Percentiles rank a stretch among this genome's conserved stretches.
phyloP scores from a whole-genome alignment of 2,888 invertebrate species.

The Mimas tiliae region DNA sequence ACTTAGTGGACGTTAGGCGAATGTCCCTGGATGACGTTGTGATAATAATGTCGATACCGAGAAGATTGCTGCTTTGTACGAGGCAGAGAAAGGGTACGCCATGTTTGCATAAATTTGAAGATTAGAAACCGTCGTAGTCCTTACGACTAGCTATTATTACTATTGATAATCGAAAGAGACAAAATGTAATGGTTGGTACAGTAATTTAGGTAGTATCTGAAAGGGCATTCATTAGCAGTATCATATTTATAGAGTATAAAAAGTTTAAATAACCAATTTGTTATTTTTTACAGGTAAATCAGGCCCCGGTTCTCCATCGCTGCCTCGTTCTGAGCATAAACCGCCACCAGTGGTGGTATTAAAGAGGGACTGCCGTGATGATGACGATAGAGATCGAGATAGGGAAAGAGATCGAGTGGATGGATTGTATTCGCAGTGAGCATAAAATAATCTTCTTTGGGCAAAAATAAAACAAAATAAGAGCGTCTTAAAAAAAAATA shows the following conservation, averaged over 20 bases:
- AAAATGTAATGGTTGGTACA: too few relatives aligned
- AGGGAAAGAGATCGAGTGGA: constrained; percentile 69
- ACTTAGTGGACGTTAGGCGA: constrained; percentile 97
- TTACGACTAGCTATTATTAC: too few relatives aligned
- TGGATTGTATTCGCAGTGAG: constrained; percentile 78
- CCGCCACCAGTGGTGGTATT: constrained; percentile 96
- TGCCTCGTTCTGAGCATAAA: constrained; percentile 90
- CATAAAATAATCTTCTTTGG: constrained; percentile 29
- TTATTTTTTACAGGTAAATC: constrained; percentile 68
- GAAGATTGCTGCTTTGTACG: constrained; percentile 96
- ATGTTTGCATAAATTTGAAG: too few relatives aligned
- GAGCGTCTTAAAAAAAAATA: too few relatives aligned
- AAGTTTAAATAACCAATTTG: too few relatives aligned
- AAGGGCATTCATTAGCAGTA: too few relatives aligned
- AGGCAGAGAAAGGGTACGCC: constrained; percentile 90
- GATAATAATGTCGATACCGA: constrained; percentile 99
- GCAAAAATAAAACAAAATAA: too few relatives aligned
- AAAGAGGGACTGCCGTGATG: constrained; percentile 93
- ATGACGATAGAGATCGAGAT: constrained; percentile 85
- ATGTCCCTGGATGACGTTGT: constrained; percentile 99
- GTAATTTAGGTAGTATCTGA: too few relatives aligned
- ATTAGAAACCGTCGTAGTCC: too few relatives aligned
- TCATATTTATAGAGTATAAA: not conserved
- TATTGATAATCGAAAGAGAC: too few relatives aligned
- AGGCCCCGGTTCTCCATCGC: constrained; percentile 82